Conservation (phyloP, 2,113 vertebrate species). For the Motacilla alba region DNA sequence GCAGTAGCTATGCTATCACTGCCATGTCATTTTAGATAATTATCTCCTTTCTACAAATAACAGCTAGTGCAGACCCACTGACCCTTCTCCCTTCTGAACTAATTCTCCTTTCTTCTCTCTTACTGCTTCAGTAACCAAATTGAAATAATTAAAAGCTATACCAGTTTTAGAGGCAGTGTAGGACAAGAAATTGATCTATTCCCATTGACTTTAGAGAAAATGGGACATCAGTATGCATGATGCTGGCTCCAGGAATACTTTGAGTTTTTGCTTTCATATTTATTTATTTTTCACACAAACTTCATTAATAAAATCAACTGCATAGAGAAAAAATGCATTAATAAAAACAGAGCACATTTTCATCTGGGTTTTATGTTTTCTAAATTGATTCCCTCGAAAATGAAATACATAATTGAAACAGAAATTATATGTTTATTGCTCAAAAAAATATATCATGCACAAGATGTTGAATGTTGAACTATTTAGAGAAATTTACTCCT, state of each 20-base stretch:
- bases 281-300: background rate
- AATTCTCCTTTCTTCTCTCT: background rate
- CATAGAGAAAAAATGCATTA: background rate
- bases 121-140: background rate
- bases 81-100: background rate
- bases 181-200: background rate
- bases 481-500: constrained; percentile 60
- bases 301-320: background rate
- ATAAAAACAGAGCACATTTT: constrained; percentile 1
- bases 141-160: background rate
- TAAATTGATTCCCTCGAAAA: constrained; percentile 45
- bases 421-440: constrained; percentile 59
- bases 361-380: constrained; percentile 39
- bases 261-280: background rate
- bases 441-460: constrained; percentile 21
- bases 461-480: constrained; percentile 58
- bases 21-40: background rate
- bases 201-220: background rate
- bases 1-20: background rate
- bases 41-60: background rate
- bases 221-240: background rate
- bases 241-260: background rate
- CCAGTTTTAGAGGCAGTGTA: background rate
- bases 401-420: constrained; percentile 54
- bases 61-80: background rate